Conservation (phyloP, 2,113 vertebrate genomes). For the Syngnathus floridae region DNA sequence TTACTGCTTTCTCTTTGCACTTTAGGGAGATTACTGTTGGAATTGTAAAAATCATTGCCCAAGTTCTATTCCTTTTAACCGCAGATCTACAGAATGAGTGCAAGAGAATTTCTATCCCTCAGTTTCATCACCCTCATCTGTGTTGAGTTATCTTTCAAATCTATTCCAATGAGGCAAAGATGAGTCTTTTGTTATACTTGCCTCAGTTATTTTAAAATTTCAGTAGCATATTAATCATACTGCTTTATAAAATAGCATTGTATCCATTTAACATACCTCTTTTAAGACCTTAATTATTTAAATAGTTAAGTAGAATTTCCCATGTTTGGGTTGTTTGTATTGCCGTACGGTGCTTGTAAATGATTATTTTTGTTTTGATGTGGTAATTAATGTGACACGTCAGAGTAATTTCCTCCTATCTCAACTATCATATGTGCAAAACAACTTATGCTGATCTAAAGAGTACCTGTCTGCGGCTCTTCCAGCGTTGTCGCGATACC, state of each 20-base stretch:
- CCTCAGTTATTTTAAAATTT: constrained; percentile 66
- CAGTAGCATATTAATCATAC: constrained; percentile 98
- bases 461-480: constrained; percentile 20
- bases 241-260: constrained; percentile 99
- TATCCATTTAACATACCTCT: constrained; percentile 95
- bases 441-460: constrained; percentile 80
- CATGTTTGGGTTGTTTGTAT: constrained; percentile 86
- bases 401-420: constrained; percentile 73
- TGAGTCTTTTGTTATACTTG: constrained; percentile 98
- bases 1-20: too few species aligned
- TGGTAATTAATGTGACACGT: constrained; percentile 97
- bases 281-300: constrained; percentile 99
- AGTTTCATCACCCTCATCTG: constrained; percentile 74
- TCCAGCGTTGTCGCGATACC: too few species aligned
- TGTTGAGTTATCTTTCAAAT: constrained; percentile 69
- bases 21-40: too few species aligned
- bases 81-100: background rate
- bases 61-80: constrained; percentile 1
- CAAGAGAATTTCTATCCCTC: constrained; percentile 25
- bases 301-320: constrained; percentile 93
- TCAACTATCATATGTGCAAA: constrained; percentile 67
- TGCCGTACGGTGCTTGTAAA: constrained; percentile 89
- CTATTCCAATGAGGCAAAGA: constrained; percentile 97
- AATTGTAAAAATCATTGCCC: background rate
- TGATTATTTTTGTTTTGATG: constrained; percentile 91